Conservation (phyloP, 2,797 vertebrate genomes). For the Argyrosomus regius region DNA sequence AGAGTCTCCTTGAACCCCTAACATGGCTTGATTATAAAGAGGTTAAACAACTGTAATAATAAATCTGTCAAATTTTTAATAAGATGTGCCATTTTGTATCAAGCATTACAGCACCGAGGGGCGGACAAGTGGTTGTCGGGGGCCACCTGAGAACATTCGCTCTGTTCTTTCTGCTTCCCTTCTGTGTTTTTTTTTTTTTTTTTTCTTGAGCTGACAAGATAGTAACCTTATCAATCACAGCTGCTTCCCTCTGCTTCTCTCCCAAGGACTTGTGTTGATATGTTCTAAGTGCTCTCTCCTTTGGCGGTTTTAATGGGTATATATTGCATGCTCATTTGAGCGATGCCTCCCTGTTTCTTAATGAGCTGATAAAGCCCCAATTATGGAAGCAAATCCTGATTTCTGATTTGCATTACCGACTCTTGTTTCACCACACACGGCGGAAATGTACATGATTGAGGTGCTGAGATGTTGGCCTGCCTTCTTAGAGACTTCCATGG, state of each 20-base stretch:
- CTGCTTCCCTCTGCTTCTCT: conserved; percentile 59
- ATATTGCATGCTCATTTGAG: conserved; percentile 73
- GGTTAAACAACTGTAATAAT: conserved; percentile 84
- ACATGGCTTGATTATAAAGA: conserved; percentile 78
- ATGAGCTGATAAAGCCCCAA: conserved; percentile 82
- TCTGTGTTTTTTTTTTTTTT: conserved; percentile 46
- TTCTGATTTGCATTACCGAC: conserved; percentile 79
- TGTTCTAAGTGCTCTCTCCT: conserved; percentile 72
- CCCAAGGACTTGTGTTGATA: conserved; percentile 74
- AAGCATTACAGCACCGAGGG: conserved; percentile 61
- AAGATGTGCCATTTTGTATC: conserved; percentile 72
- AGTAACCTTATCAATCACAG: conserved; percentile 79
- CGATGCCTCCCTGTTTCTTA: conserved; percentile 76
- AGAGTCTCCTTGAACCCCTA: conserved; percentile 76
- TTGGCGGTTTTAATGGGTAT: conserved; percentile 72
- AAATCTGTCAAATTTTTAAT: conserved; percentile 80
- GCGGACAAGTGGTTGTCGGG: conserved; percentile 62
- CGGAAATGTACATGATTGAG: conserved; percentile 73
- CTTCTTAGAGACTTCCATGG: conserved; percentile 40
- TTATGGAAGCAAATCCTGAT: conserved; percentile 76
- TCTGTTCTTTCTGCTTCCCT: conserved; percentile 66
- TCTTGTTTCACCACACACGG: conserved; percentile 69
- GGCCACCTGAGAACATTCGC: conserved; percentile 70
- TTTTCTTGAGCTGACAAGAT: conserved; percentile 73
- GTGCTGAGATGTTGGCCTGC: conserved; percentile 60